A percentile compares a stretch with the other conserved stretches of the same genome.
These are phyloP conservation scores for Microchrysa polita DNA, from an alignment of 2,888 invertebrate genomes.

Conservation along the genomic window DNA sequence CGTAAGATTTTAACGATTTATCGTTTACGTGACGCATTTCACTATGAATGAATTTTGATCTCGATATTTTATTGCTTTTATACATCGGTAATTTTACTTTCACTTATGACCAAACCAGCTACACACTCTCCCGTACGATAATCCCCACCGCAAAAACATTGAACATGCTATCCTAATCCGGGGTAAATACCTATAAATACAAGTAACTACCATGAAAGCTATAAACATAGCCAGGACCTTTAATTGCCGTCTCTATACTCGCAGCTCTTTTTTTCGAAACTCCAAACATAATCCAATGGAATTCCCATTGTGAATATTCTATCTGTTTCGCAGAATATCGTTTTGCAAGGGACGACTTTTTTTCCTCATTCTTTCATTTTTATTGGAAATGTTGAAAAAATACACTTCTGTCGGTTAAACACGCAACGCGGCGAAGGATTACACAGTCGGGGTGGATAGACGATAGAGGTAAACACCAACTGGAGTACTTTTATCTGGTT, in stretches of 20 bases:
- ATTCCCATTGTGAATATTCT: background rate
- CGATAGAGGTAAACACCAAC: conserved; percentile 31
- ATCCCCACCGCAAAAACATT: background rate
- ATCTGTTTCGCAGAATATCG: no score
- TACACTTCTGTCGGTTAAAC: background rate
- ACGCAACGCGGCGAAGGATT: background rate
- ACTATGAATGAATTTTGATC: no score
- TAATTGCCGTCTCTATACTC: background rate
- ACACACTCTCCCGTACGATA: no score
- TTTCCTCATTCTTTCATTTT: background rate
- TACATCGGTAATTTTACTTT: no score
- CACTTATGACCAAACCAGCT: no score
- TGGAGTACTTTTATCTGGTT: conserved; percentile 39
- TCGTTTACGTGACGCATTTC: no score
- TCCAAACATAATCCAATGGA: conserved; percentile 9
- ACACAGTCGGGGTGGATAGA: background rate
- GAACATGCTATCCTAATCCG: conserved; percentile 26
- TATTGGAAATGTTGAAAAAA: conserved; percentile 25
- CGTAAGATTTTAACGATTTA: no score
- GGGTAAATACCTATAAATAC: conserved; percentile 20
- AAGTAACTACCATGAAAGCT: conserved; percentile 32
- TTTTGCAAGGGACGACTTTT: background rate
- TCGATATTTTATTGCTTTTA: no score
- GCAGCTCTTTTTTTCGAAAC: no score
- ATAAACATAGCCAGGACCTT: conserved; percentile 25